Evolutionary conservation across 2,797 vertebrate species (phyloP).

Genomic region (Moxostoma hubbsi): DNA sequence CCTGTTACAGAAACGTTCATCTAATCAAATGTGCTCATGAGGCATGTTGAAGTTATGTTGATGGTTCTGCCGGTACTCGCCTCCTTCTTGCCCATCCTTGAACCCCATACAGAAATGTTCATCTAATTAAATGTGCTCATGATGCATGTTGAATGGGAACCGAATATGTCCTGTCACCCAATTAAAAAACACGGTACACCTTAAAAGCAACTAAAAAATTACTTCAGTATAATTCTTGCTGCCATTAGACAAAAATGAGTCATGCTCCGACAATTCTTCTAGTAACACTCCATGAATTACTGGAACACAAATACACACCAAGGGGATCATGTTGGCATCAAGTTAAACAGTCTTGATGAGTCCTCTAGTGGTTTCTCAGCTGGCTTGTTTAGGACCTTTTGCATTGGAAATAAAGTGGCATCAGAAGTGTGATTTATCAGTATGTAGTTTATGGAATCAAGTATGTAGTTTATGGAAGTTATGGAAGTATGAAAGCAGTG

Average conservation of each 20-base stretch:
- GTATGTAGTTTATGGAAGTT: neutral
- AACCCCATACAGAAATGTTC: neutral
- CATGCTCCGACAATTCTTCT: slow-evolving; percentile 25
- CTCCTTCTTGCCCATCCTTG: too few species aligned
- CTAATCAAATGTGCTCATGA: too few species aligned
- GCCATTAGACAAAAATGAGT: slow-evolving; percentile 25
- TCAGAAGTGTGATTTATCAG: too few species aligned
- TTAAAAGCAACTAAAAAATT: slow-evolving; percentile 28
- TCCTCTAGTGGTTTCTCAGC: too few species aligned
- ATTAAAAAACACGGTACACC: slow-evolving; percentile 8
- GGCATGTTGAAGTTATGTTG: too few species aligned
- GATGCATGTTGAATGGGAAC: neutral
- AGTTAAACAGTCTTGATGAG: neutral
- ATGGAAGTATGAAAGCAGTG: neutral
- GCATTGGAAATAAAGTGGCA: too few species aligned
- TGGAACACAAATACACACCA: neutral
- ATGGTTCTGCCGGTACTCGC: too few species aligned
- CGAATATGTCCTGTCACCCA: slow-evolving; percentile 13
- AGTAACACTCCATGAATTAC: neutral
- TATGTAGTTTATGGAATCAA: too few species aligned
- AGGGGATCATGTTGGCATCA: neutral
- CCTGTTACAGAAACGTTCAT: too few species aligned
- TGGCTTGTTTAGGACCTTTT: too few species aligned
- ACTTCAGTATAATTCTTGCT: slow-evolving; percentile 14
- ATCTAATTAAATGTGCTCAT: slow-evolving; percentile 8